A percentile compares a stretch with the other conserved stretches of the same genome.
These are phyloP conservation scores for Phania funesta DNA, from an alignment of 2,888 invertebrate genomes.

Conservation along the genomic window DNA sequence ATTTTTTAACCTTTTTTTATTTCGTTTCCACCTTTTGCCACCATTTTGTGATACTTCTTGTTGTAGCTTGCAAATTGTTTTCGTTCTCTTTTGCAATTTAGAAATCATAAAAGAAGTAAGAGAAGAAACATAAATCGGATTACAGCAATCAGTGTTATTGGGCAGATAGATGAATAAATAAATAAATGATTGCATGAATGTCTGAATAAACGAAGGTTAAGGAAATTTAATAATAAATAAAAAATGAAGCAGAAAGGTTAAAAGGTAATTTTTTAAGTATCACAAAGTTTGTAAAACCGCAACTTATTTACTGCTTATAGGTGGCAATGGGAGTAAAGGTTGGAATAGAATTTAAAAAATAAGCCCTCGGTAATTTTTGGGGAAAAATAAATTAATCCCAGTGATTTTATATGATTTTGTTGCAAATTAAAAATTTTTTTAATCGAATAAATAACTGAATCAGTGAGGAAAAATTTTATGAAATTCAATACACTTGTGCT, in stretches of 20 bases:
- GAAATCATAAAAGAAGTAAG: conserved; percentile 11
- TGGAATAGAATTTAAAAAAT: too few relatives aligned
- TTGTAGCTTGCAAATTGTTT: not conserved
- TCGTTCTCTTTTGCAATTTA: conserved; percentile 5
- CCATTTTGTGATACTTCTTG: conserved; percentile 6
- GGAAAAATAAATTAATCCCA: too few relatives aligned
- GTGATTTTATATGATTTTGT: too few relatives aligned
- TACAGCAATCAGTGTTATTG: conserved; percentile 52
- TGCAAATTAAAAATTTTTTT: too few relatives aligned
- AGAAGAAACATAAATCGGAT: conserved; percentile 54
- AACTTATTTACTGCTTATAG: too few relatives aligned
- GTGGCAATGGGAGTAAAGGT: too few relatives aligned
- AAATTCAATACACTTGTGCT: too few relatives aligned
- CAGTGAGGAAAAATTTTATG: too few relatives aligned
- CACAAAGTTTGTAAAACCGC: not conserved
- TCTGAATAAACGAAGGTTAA: conserved; percentile 15
- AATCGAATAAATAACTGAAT: too few relatives aligned
- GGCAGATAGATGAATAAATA: conserved; percentile 13
- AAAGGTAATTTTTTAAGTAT: conserved; percentile 9
- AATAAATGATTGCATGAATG: conserved; percentile 27
- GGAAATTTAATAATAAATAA: not conserved
- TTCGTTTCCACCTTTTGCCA: not conserved
- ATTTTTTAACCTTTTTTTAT: not conserved
- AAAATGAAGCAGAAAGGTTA: not conserved
- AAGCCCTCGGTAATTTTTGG: too few relatives aligned